A percentile compares a stretch with the other conserved stretches of the same genome.
Conservation (phyloP, 2,888 invertebrate genomes). For the Proisotoma minuta region DNA sequence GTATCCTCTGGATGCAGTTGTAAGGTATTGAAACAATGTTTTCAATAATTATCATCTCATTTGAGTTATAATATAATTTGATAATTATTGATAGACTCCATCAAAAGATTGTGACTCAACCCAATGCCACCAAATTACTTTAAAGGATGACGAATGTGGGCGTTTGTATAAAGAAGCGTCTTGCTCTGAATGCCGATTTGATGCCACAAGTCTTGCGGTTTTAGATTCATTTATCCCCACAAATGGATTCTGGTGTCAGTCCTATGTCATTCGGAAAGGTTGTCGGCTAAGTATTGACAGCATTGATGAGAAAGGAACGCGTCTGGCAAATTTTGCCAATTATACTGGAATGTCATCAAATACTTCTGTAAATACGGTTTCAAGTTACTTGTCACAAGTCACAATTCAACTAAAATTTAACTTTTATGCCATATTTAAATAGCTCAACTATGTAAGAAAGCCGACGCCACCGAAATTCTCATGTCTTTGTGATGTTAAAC, state of each 20-base stretch:
- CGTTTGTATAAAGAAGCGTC: slow-evolving; percentile 10
- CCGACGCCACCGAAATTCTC: not conserved
- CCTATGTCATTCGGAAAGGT: slow-evolving; percentile 8
- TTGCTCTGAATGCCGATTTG: slow-evolving; percentile 14
- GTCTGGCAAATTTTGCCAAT: not conserved
- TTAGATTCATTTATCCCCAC: slow-evolving; percentile 8
- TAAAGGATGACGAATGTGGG: slow-evolving; percentile 14
- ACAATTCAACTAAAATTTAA: no score
- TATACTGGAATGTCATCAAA: not conserved
- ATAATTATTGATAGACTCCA: not conserved
- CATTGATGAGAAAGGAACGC: not conserved
- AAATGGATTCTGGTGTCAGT: slow-evolving; percentile 13
- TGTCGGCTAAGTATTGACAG: slow-evolving; percentile 10
- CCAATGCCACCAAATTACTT: not conserved
- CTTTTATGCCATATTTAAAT: not conserved
- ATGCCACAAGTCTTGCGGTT: not conserved
- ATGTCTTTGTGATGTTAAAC: not conserved
- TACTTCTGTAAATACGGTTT: not conserved
- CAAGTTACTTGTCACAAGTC: no score
- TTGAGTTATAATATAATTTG: not conserved
- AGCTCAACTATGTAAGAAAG: slow-evolving; percentile 2
- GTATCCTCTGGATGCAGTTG: slow-evolving; percentile 17
- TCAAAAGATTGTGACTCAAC: not conserved
- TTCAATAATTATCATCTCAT: not conserved
- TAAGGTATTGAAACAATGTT: slow-evolving; percentile 7